Percentiles rank a stretch among this genome's conserved stretches.
phyloP scores from a whole-genome alignment of 1,140 invertebrate genomes.

The Heterodera schachtii region DNA sequence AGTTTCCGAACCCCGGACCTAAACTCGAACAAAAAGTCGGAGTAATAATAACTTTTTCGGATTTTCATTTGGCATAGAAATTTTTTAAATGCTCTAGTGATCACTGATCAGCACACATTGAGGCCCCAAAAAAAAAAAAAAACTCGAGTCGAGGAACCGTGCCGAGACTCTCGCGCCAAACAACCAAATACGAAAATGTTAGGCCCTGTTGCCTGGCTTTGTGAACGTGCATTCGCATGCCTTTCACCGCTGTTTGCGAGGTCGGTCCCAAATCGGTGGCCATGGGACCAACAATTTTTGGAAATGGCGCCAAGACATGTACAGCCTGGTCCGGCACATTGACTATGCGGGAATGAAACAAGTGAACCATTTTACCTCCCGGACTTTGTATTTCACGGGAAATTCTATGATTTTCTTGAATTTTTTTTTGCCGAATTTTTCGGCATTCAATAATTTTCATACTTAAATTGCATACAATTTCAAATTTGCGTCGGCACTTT shows the following conservation, averaged over 20 bases:
- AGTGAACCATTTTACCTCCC: conserved; percentile 25
- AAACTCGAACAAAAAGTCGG: too few species aligned
- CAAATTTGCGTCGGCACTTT: conserved; percentile 59
- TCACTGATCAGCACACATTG: too few species aligned
- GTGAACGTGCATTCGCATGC: conserved; percentile 63
- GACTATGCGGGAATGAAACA: conserved; percentile 53
- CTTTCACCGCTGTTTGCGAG: conserved; percentile 59
- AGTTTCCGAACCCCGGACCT: too few species aligned
- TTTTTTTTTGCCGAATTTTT: background rate
- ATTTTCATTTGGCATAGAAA: too few species aligned
- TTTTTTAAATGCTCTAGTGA: too few species aligned
- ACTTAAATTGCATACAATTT: conserved; percentile 22
- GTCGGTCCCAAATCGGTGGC: conserved; percentile 42
- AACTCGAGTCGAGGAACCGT: too few species aligned
- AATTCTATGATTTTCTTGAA: background rate
- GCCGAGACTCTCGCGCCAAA: too few species aligned
- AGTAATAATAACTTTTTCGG: too few species aligned
- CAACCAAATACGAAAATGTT: too few species aligned
- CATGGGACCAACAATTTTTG: conserved; percentile 57
- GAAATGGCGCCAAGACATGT: conserved; percentile 64
- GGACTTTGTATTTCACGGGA: too few species aligned
- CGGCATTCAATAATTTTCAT: background rate
- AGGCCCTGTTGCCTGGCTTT: conserved; percentile 59
- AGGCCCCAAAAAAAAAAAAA: too few species aligned
- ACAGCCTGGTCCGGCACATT: conserved; percentile 53